Evolutionary conservation across 2,888 invertebrate species (phyloP), one percentile per base, ranked within the genome.

Genomic region (Hypomecis punctinalis): DNA sequence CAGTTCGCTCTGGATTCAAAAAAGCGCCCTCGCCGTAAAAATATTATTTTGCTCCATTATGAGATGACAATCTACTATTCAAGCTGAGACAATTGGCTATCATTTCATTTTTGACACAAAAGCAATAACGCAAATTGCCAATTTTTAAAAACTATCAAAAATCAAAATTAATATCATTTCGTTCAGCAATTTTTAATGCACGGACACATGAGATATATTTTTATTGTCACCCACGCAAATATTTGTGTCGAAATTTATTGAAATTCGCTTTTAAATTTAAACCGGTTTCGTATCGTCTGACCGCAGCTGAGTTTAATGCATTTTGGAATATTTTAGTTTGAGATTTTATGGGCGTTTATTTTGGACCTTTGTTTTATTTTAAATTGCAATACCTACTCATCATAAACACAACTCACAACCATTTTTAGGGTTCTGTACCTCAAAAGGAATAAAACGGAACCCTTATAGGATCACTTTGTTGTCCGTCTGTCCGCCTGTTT

Each of bases 221-320:
- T 48, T 35, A 40, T 40, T 6, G 23, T 39, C 57, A 13, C 67
- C 67, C 62, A 69, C 67, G 64, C 63, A 54, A 63, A 55, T 63
- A 57, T 54, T 61, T 61, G 57, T 46, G 51, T 58, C 23, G 35
- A 52, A 59, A 56, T 33, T 62, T 40, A 60, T 57, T 65, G 40
- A 60, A 61, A 58, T 54, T 47, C 49, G n/a, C 33, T 46, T 23
- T 46, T 46, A 46, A 13, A 46, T 42, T 61, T 58, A 52, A 65
- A 65, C 65, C 45, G 46, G 69, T 67, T 67, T 55, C 46, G 40
- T 13, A 23, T 39, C 3, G 36, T 13, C 45, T 36, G 46, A 56
- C 54, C 52, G 68, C 33, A 61, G 61, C 10, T 6, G 11, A 45
- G 6, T 11, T 61, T 51, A 52, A 37, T 67, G 48, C 59, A 59